Conservation (phyloP, 2,113 vertebrate species). For the Circaetus gallicus region DNA sequence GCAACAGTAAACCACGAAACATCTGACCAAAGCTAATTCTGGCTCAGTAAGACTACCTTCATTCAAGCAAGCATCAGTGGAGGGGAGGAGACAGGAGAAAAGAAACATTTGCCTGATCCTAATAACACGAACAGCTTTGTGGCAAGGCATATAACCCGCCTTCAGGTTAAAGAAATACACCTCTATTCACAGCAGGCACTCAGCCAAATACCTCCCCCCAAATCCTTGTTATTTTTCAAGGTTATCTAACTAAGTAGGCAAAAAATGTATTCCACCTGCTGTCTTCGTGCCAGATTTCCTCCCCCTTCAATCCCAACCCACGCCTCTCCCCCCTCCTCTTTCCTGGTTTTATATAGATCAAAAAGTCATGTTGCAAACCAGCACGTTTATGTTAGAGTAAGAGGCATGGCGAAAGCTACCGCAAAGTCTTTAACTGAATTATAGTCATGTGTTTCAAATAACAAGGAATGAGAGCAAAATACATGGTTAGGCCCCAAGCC, state of each 20-base stretch:
- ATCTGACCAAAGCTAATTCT: not conserved
- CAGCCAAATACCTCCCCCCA: not conserved
- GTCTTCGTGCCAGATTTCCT: not conserved
- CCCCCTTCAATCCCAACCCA: not conserved
- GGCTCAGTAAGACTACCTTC: not conserved
- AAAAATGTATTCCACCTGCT: not conserved
- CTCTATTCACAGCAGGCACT: not conserved
- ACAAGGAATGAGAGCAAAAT: not conserved
- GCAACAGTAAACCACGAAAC: not conserved
- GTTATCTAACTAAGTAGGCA: not conserved
- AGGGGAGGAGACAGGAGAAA: not conserved
- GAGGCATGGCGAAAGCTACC: not conserved
- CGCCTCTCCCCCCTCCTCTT: not conserved
- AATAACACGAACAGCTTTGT: not conserved
- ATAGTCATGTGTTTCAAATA: slow-evolving; percentile 12
- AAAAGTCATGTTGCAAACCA: not conserved
- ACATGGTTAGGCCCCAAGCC: not conserved
- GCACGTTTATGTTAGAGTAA: not conserved
- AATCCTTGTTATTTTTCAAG: not conserved
- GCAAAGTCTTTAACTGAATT: not conserved
- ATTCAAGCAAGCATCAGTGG: not conserved
- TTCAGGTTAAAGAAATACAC: not conserved
- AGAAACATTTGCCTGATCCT: not conserved
- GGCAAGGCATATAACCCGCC: not conserved
- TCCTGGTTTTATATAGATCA: not conserved